A percentile compares a stretch with the other conserved stretches of the same genome.
Evolutionary conservation across 2,113 vertebrate genomes (phyloP).

Genomic region (Misgurnus anguillicaudatus): DNA sequence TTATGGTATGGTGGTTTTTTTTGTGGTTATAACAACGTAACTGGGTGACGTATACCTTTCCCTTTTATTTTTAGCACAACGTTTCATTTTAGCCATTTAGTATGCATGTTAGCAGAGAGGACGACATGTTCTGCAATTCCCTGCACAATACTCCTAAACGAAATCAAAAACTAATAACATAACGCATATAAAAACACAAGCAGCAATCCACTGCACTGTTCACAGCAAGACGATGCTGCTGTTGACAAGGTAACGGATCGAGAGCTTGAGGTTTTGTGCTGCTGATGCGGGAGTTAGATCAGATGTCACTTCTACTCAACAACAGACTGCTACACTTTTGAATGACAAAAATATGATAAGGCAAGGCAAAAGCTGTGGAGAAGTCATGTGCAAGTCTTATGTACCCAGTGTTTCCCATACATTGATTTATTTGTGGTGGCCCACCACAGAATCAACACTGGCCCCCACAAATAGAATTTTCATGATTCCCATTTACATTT

Average conservation of each 20-base stretch:
- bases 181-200: not conserved
- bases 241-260: not conserved
- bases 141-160: conserved; percentile 24
- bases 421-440: too few species aligned
- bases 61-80: too few species aligned
- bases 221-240: conserved; percentile 15
- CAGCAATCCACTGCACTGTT: conserved; percentile 2
- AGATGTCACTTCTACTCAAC: not conserved
- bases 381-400: too few species aligned
- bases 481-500: too few species aligned
- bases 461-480: too few species aligned
- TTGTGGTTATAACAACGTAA: too few species aligned
- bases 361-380: too few species aligned
- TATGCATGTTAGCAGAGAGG: not conserved
- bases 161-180: conserved; percentile 27
- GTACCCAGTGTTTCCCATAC: too few species aligned
- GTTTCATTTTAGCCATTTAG: not conserved
- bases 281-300: not conserved
- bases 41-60: not conserved
- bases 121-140: conserved; percentile 5
- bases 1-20: too few species aligned
- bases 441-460: too few species aligned
- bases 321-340: not conserved
- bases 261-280: not conserved
- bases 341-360: too few species aligned